Conservation (phyloP, 2,888 invertebrate genomes). For the Ectropis crepuscularia region DNA sequence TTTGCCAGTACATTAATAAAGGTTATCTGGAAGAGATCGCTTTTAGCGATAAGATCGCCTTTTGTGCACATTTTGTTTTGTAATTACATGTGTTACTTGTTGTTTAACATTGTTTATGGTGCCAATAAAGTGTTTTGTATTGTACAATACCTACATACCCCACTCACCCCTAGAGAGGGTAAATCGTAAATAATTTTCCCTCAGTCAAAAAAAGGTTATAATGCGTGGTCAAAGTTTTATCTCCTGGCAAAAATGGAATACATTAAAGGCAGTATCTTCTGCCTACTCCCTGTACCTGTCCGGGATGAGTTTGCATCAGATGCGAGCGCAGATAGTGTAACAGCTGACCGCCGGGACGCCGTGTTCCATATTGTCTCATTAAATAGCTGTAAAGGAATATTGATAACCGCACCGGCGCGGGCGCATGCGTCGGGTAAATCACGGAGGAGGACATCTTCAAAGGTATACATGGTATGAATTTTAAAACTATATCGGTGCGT, state of each 20-base stretch:
- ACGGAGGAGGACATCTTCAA: neutral
- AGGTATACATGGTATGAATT: neutral
- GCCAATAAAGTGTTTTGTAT: too few species aligned
- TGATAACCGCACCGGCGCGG: slow-evolving; percentile 49
- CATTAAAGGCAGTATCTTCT: slow-evolving; percentile 1
- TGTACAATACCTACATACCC: too few species aligned
- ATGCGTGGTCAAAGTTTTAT: too few species aligned
- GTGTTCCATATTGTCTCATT: slow-evolving; percentile 49
- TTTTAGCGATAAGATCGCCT: too few species aligned
- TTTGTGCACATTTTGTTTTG: too few species aligned
- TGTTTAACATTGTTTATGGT: too few species aligned
- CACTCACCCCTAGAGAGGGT: too few species aligned
- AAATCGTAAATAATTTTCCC: too few species aligned
- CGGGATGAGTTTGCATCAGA: slow-evolving; percentile 9
- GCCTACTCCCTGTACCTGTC: slow-evolving; percentile 13
- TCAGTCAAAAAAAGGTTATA: too few species aligned
- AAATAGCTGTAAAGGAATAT: slow-evolving; percentile 52
- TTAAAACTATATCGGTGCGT: neutral
- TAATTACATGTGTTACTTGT: too few species aligned
- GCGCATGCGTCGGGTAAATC: slow-evolving; percentile 18
- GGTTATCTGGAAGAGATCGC: too few species aligned
- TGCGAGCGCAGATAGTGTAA: slow-evolving; percentile 17
- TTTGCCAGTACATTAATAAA: too few species aligned
- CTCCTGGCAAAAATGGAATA: neutral
- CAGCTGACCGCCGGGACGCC: slow-evolving; percentile 30